Percentiles rank a stretch among this genome's conserved stretches.
These are phyloP conservation scores for Phylloscopus whistleri DNA, from an alignment of 2,113 vertebrate species.

Conservation along the genomic window DNA sequence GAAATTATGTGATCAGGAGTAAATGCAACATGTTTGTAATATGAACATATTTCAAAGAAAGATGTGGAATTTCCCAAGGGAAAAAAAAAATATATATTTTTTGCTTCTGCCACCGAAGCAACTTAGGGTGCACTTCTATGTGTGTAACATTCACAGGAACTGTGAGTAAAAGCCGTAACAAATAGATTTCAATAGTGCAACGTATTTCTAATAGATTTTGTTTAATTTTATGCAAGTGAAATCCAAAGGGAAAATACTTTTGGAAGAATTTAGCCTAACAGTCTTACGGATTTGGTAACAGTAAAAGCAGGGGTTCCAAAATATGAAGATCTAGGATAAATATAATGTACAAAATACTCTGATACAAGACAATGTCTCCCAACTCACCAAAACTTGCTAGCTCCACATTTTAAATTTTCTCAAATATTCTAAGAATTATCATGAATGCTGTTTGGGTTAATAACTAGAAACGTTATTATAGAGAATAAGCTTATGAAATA, in stretches of 20 bases:
- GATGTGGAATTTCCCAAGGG: not conserved
- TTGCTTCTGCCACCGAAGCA: not conserved
- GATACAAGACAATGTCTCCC: not conserved
- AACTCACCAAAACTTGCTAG: not conserved
- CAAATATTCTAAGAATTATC: not conserved
- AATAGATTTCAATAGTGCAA: not conserved
- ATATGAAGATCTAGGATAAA: not conserved
- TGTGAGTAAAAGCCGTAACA: not conserved
- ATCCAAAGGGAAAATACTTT: not conserved
- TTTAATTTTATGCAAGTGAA: not conserved
- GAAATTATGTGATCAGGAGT: not conserved
- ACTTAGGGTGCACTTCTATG: not conserved
- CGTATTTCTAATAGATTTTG: not conserved
- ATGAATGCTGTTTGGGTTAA: not conserved
- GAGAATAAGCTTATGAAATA: not conserved
- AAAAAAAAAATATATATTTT: not conserved
- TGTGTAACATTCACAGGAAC: not conserved
- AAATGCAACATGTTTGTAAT: not conserved
- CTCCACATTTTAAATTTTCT: not conserved
- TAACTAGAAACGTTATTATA: not conserved
- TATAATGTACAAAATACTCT: not conserved
- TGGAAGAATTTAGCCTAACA: not conserved
- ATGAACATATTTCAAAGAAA: not conserved
- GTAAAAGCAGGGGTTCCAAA: not conserved
- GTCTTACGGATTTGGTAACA: not conserved